Evolutionary conservation across 1,140 invertebrate species (phyloP).

Genomic region (Lutraria rhynchaena): DNA sequence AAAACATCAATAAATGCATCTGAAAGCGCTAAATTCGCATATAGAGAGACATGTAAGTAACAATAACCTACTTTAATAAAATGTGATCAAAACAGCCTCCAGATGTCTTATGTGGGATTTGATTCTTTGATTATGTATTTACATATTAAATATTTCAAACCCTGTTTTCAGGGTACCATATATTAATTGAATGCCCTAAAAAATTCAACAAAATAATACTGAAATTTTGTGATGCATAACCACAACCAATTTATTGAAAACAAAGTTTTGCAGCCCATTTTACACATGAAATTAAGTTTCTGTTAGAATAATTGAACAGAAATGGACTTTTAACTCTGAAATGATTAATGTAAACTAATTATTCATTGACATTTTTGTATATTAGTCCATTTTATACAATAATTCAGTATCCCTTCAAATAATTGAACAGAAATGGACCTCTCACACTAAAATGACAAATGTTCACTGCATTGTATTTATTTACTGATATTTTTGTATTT

Average conservation of each 20-base stretch:
- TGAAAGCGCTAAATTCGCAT: not conserved
- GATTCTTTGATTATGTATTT: not conserved
- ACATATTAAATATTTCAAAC: not conserved
- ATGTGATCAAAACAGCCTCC: too few species aligned
- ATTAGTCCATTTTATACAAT: not conserved
- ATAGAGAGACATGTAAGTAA: constrained; percentile 18
- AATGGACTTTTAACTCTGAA: too few species aligned
- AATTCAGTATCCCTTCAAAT: not conserved
- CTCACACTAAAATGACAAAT: not conserved
- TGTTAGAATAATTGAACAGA: too few species aligned
- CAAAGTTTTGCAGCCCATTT: too few species aligned
- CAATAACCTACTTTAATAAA: not conserved
- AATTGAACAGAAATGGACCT: not conserved
- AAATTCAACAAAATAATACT: not conserved
- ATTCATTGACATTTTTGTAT: not conserved
- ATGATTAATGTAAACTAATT: too few species aligned
- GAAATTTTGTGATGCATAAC: too few species aligned
- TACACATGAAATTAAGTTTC: too few species aligned
- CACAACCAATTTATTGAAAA: too few species aligned
- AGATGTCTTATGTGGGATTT: too few species aligned
- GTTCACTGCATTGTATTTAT: not conserved
- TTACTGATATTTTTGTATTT: not conserved
- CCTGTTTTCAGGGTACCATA: not conserved
- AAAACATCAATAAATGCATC: not conserved
- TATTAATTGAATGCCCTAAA: not conserved